A percentile compares a stretch with the other conserved stretches of the same genome.
Conservation (phyloP, 1,140 invertebrate genomes). For the Adelges cooleyi region DNA sequence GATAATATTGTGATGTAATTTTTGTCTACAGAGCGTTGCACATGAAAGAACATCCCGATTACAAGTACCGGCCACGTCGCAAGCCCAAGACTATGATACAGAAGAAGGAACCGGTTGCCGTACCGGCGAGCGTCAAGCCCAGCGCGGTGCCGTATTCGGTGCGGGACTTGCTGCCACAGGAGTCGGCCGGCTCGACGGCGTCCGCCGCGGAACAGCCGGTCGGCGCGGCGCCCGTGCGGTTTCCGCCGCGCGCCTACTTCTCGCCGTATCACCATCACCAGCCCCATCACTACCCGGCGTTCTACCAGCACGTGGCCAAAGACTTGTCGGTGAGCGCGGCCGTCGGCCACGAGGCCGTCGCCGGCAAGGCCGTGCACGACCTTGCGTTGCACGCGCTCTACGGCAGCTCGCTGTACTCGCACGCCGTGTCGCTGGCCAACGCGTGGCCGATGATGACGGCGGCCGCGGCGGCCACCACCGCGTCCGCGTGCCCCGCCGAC, state of each 20-base stretch:
- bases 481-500: slow-evolving; percentile 38
- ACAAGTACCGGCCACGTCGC: slow-evolving; percentile 83
- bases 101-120: slow-evolving; percentile 45
- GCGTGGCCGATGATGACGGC: slow-evolving; percentile 40
- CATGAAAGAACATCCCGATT: slow-evolving; percentile 95
- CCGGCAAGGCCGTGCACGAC: slow-evolving; percentile 46
- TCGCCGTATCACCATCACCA: slow-evolving; percentile 51
- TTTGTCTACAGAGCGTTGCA: slow-evolving; percentile 73
- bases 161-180: slow-evolving; percentile 3
- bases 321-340: slow-evolving; percentile 36
- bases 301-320: slow-evolving; percentile 43
- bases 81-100: slow-evolving; percentile 66
- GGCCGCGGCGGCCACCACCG: neutral
- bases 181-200: slow-evolving; percentile 44
- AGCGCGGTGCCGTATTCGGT: neutral
- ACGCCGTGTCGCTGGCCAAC: slow-evolving; percentile 39
- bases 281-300: neutral
- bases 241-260: slow-evolving; percentile 52
- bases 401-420: slow-evolving; percentile 43
- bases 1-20: no score
- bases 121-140: slow-evolving; percentile 38
- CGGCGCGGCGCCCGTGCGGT: slow-evolving; percentile 48
- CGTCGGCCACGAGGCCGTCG: slow-evolving; percentile 43
- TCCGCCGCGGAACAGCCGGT: slow-evolving; percentile 45
- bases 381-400: slow-evolving; percentile 48